Evolutionary conservation across 2,888 invertebrate species (phyloP).

Genomic region (Furcula furcula): DNA sequence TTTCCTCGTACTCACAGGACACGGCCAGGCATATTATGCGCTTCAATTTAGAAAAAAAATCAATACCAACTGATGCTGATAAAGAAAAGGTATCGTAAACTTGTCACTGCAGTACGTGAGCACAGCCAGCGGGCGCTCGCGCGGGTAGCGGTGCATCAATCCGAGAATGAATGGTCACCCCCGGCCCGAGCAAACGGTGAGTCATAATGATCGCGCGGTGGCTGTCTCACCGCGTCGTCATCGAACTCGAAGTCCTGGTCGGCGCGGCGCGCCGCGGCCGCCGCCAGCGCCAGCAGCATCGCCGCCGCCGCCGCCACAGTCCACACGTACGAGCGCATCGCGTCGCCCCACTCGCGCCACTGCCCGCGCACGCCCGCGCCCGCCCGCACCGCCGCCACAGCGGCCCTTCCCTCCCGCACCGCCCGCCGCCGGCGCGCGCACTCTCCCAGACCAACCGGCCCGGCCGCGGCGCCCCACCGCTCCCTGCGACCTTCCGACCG

Average conservation of each 20-base stretch:
- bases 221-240: slow-evolving; percentile 58
- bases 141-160: neutral
- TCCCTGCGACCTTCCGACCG: neutral
- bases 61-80: too few species aligned
- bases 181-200: neutral
- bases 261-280: slow-evolving; percentile 40
- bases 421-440: slow-evolving; percentile 12
- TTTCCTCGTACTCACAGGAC: too few species aligned
- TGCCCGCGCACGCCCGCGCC: slow-evolving; percentile 19
- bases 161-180: too few species aligned
- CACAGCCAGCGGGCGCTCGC: neutral
- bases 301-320: slow-evolving; percentile 31
- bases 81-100: too few species aligned
- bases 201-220: too few species aligned
- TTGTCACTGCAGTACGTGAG: neutral
- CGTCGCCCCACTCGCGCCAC: slow-evolving; percentile 23
- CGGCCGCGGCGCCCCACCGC: slow-evolving; percentile 10
- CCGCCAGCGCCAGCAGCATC: slow-evolving; percentile 41
- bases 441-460: slow-evolving; percentile 8
- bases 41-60: too few species aligned
- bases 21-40: too few species aligned
- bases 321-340: slow-evolving; percentile 34
- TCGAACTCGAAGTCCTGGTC: slow-evolving; percentile 76
- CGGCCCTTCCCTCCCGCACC: slow-evolving; percentile 12
- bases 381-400: slow-evolving; percentile 11